Evolutionary conservation across 1,140 invertebrate species (phyloP), one percentile per base, ranked within the genome.

Genomic region (Drosophila orosa): DNA sequence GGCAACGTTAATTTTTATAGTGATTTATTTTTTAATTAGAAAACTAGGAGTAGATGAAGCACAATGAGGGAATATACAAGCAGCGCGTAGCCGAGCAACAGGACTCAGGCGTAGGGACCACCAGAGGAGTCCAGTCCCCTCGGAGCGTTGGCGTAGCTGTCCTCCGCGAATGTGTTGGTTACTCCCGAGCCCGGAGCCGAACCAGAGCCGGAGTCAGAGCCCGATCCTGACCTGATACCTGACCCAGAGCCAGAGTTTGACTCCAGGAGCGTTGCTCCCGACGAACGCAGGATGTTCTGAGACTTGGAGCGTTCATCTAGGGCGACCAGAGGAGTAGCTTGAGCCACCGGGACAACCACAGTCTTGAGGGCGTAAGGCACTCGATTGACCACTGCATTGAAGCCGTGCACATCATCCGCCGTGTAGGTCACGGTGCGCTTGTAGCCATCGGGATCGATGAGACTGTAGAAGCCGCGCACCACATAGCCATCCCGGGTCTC

Each of bases 401-500:
- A 94, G 68, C 93, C 93, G 71, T 93, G 92, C 10, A 93, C 73
- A 58, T 93, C 80, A 74, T 93, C 93, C 31, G 93, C 93, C 24
- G 93, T 93, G 78, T 93, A 95, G 45, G 93, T 93, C 1, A 94
- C 93, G 9, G 92, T 93, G n/a, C 93, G 78, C 35, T 92, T 90
- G n/a, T 92, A 93, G 50, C 83, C 83, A 83, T 87, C 83, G 22
- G 83, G 83, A 80, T 87, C 83, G 57, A 87, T 22, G 10, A 87
- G 63, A 44, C 83, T 87, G 37, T 87, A 87, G 15, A 66, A 80
- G 9, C 83, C 83, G 1, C 79, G 79, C 12, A 87, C 83, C 17
- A 77, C 55, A 65, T 87, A 79, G 0, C 83, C 83, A 35, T 87
- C 83, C 0, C 83, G 63, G 1, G 79, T 82, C 44, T 87, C 83